These are phyloP conservation scores for Liposcelis brunnea DNA, from an alignment of 2,888 invertebrate genomes.

Conservation along the genomic window DNA sequence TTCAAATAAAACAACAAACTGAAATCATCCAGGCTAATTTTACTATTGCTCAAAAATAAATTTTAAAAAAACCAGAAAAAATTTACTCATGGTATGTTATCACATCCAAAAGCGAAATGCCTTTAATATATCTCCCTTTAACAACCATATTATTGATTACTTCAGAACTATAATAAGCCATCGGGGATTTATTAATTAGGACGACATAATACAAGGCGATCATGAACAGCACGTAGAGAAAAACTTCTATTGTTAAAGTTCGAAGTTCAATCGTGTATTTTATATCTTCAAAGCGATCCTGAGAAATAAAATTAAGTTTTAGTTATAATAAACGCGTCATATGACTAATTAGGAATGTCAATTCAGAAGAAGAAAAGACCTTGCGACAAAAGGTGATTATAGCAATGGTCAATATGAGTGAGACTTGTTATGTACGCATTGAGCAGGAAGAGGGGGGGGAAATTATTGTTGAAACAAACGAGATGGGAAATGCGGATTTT, in stretches of 20 bases:
- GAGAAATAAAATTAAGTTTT: background rate
- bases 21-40: background rate
- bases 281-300: background rate
- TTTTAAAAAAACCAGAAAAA: background rate
- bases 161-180: background rate
- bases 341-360: too few relatives aligned
- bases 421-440: too few relatives aligned
- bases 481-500: too few relatives aligned
- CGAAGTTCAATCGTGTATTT: background rate
- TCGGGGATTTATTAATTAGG: background rate
- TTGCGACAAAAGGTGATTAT: too few relatives aligned
- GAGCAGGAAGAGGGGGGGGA: too few relatives aligned
- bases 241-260: background rate
- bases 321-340: too few relatives aligned
- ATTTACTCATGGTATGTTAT: background rate
- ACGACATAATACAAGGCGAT: background rate
- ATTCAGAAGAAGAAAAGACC: too few relatives aligned
- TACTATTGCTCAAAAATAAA: background rate
- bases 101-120: background rate
- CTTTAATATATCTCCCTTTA: background rate
- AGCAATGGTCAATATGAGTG: too few relatives aligned
- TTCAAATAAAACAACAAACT: background rate
- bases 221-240: background rate
- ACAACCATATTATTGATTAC: background rate
- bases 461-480: too few relatives aligned